phyloP scores from a whole-genome alignment of 1,140 invertebrate species.

The Diprion similis region DNA sequence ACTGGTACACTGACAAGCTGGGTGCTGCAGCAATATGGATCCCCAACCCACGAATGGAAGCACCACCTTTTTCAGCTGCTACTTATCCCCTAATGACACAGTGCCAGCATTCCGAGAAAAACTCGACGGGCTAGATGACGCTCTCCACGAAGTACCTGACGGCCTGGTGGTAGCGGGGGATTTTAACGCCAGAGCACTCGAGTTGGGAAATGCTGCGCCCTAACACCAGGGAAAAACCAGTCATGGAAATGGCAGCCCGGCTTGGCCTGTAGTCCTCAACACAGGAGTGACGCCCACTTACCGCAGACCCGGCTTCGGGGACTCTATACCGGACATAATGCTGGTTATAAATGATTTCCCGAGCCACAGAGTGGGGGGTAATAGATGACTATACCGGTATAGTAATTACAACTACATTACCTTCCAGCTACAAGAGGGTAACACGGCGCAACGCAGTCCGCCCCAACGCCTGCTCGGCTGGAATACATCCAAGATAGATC shows the following conservation, averaged over 20 bases:
- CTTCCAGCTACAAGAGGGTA: conserved; percentile 13
- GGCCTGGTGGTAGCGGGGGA: conserved; percentile 12
- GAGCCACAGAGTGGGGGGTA: conserved; percentile 15
- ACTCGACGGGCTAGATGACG: conserved; percentile 17
- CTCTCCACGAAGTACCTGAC: background rate
- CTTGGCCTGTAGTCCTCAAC: conserved; percentile 26
- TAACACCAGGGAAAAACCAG: conserved; percentile 18
- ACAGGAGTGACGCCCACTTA: conserved; percentile 25
- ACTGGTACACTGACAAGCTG: conserved; percentile 18
- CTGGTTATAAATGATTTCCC: conserved; percentile 18
- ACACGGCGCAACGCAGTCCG: conserved; percentile 23
- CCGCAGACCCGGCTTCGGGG: conserved; percentile 18
- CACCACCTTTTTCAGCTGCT: conserved; percentile 22
- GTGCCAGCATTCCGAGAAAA: conserved; percentile 24
- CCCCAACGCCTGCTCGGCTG: conserved; percentile 11
- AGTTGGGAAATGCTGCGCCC: conserved; percentile 31
- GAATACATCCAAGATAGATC: conserved; percentile 23
- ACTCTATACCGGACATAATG: conserved; percentile 20
- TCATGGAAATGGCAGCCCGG: conserved; percentile 22
- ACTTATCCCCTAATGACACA: conserved; percentile 27
- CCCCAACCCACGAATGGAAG: background rate
- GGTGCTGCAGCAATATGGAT: conserved; percentile 20
- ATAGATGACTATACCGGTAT: conserved; percentile 34
- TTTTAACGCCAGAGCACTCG: conserved; percentile 25
- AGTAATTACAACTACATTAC: conserved; percentile 46